Percentiles rank a stretch among this genome's conserved stretches.
Evolutionary conservation across 53 echinoderm and acorn worm species (phyloP).

Genomic region (Antedon mediterranea): DNA sequence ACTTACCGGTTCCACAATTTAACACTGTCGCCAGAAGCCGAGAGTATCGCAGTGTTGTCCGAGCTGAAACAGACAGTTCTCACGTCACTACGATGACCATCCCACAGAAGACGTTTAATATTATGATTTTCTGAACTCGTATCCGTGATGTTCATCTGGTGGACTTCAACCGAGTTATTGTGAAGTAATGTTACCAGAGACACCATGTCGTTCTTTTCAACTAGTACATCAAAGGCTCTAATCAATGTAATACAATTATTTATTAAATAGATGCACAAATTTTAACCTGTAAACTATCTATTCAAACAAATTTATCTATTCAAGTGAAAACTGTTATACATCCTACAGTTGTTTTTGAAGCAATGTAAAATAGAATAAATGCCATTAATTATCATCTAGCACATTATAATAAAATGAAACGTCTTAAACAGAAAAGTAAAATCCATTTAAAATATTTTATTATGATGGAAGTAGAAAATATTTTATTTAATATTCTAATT

Average conservation of each 20-base stretch:
- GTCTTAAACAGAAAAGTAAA: too few species aligned
- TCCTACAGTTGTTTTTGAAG: too few species aligned
- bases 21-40: constrained; percentile 65
- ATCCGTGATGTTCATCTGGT: constrained; percentile 19
- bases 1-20: constrained; percentile 93
- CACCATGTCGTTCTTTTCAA: constrained; percentile 29
- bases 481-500: too few species aligned
- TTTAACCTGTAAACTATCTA: too few species aligned
- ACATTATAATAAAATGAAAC: too few species aligned
- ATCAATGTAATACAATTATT: neutral
- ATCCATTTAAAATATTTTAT: too few species aligned
- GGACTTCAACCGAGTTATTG: constrained; percentile 69
- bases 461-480: too few species aligned
- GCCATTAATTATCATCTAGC: too few species aligned
- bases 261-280: neutral
- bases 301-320: too few species aligned
- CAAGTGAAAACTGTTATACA: too few species aligned
- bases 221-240: constrained; percentile 63
- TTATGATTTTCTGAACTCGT: constrained; percentile 1
- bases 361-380: too few species aligned
- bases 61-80: constrained; percentile 70
- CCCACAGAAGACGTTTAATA: constrained; percentile 25
- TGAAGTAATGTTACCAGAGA: constrained; percentile 52
- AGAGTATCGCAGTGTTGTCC: constrained; percentile 74
- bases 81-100: constrained; percentile 74